Base-by-base conservation (phyloP, 2,888 invertebrate species). In the Drosophila pseudotakahashii region DNA sequence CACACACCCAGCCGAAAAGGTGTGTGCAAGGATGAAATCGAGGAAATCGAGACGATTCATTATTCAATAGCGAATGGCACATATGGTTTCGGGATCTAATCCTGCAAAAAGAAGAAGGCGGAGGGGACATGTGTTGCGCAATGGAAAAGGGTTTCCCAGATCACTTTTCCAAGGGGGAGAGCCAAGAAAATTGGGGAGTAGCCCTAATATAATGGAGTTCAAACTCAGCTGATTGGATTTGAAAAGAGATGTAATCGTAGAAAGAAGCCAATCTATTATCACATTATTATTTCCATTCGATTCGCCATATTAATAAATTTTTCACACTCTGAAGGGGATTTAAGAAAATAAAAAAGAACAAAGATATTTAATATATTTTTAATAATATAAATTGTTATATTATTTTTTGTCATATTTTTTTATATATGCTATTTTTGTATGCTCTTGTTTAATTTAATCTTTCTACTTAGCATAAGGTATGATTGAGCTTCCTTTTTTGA, bases 81-180 rank as follows among this genome's bases (percentile, higher is more conserved):
- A 71, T 57, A 71, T 73, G 71, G 74, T 48, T 73, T 72, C 66
- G 57, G 53, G 70, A 79, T 81, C 81, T 81, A 73, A 77, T 75
- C 72, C 54, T 51, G 67, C 30, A 13, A 14, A 36, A 11, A 23
- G 39, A 14, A 6, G 54, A 30, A 60, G 32, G 13, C 11, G 45
- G 14, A 34, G 58, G 32, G 66, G 66, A 53, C 60, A 69, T 73
- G 71, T 80, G 81, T 77, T 78, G 57, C 72, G 80, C 75, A 57
- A 50, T 42, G 50, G 30, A n/a, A 53, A 66, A 32, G 45, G 47
- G 39, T 47, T 51, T 1, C 10, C 13, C 60, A 47, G 36, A 63
- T 48, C 52, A 32, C 53, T 52, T 59, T 59, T 59, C 53, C 39
- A 41, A 6, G 10, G 34, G 34, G 47, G 13, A 26, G 14, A 52